Base-by-base conservation (phyloP, 1,140 invertebrate species). In the Anthonomus grandis region DNA sequence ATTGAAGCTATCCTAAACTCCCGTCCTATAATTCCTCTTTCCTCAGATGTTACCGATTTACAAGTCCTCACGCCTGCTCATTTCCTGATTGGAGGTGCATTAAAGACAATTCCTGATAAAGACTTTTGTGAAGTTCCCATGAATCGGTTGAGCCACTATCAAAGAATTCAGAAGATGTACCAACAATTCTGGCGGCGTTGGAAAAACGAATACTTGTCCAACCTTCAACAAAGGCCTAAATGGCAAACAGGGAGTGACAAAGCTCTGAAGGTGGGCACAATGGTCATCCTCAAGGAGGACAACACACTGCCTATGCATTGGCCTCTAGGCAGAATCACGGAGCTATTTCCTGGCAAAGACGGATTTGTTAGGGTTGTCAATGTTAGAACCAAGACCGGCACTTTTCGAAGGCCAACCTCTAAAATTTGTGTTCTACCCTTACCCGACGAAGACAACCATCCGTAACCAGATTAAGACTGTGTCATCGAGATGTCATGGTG, bases 151-250 rank as follows among this genome's bases (percentile, higher is more conserved):
- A 24, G 49, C 13, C 13, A 61, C 48, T 65, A 57, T 57, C 62
- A 70, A 19, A 41, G 64, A 34, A 22, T 73, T 3, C 58, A 68
- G 44, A 51, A 62, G 41, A 15, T 69, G 15, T 38, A 57, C 5
- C 69, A 74, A 53, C 57, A 65, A 8, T 74, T 72, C 47, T 76
- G 73, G 71, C 66, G 64, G 54, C 38, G 68, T 3, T 72, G 68
- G 63, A 42, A 38, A 13, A 2, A 19, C 13, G 71, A 74, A 48
- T 75, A 73, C 62, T 45, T 74, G 13, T 39, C 58, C 21, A 59
- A 42, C 2, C 55, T 74, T 4, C 67, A 72, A 60, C 39, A 25
- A 9, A 34, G 65, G n/a, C 6, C 23, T 4, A 73, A 73, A 50
- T 70, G 70, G 66, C 44, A 23, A 10, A n/a, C n/a, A n/a, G n/a